Base-by-base conservation (phyloP, 2,888 invertebrate species). In the Drosophila borborema region DNA sequence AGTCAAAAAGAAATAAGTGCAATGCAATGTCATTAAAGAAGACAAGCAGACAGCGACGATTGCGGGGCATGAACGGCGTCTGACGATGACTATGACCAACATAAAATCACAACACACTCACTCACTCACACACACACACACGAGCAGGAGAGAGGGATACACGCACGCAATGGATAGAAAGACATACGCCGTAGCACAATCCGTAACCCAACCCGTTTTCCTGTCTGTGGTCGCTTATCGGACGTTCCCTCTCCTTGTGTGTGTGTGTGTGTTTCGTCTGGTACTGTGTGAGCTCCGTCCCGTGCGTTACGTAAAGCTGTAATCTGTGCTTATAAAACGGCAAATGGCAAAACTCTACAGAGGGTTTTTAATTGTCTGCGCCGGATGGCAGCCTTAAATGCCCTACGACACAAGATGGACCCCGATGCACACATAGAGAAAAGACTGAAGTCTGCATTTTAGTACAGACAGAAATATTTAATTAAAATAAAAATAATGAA, bases 271-370 rank as follows among this genome's bases (percentile, higher is more conserved):
- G 74, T 71, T 65, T 66, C 48, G 67, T 69, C 73, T 72, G 61
- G 55, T 8, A 20, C 61, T 63, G 18, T 43, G 12, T 28, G 28
- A 9, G 23, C 54, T 55, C 43, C 14, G 23, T 36, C 48, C 40
- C n/a, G 36, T 90, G 89, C 87, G 87, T 86, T 86, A 83, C 89
- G 82, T 81, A 81, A 72, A 90, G 80, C 89, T 90, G 90, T 86
- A 86, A 86, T 90, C 86, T 90, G 87, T 89, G 86, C 86, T 89
- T 90, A 90, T 86, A 90, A 90, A 86, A 86, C 65, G 89, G 87
- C 89, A 86, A 86, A 86, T 90, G 90, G 86, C 89, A 81, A 89
- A 73, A 70, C 79, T 90, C 79, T 86, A 81, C 89, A 86, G 90
- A 86, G 87, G 86, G 89, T 89, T 86, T 86, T 86, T 86, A 86